Evolutionary conservation across 2,797 vertebrate genomes (phyloP).

Genomic region (Caiman crocodilus): DNA sequence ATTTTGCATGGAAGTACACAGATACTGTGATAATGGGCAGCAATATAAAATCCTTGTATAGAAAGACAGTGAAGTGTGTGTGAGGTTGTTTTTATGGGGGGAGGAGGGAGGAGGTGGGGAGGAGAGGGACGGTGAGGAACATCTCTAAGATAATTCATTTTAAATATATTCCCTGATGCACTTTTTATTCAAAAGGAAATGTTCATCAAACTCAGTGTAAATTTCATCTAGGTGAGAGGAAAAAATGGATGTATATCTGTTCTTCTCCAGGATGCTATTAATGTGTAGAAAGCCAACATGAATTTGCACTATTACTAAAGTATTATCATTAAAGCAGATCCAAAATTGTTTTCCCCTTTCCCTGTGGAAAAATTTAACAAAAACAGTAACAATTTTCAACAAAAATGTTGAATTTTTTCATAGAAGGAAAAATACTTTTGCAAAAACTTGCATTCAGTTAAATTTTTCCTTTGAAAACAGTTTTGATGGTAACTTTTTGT

Average conservation of each 20-base stretch:
- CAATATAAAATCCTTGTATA: not conserved
- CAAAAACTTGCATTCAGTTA: not conserved
- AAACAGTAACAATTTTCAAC: not conserved
- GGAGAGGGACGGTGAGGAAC: not conserved
- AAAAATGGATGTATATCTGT: not conserved
- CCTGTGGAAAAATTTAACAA: not conserved
- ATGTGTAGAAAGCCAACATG: not conserved
- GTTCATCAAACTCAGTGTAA: not conserved
- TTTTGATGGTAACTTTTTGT: not conserved
- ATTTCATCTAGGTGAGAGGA: not conserved
- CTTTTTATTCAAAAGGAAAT: not conserved
- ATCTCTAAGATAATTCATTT: not conserved
- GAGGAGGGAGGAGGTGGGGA: too few species aligned
- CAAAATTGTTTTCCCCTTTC: not conserved
- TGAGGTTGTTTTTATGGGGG: too few species aligned
- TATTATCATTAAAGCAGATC: not conserved
- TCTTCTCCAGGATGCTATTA: not conserved
- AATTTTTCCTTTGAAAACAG: not conserved
- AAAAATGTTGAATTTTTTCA: not conserved
- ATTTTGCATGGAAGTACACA: fast-evolving
- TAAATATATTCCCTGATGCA: not conserved
- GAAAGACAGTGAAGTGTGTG: not conserved
- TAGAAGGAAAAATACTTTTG: not conserved
- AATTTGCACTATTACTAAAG: fast-evolving
- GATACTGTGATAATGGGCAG: fast-evolving